Base-by-base conservation (phyloP, 2,113 vertebrate species). In the Rhinichthys klamathensis region DNA sequence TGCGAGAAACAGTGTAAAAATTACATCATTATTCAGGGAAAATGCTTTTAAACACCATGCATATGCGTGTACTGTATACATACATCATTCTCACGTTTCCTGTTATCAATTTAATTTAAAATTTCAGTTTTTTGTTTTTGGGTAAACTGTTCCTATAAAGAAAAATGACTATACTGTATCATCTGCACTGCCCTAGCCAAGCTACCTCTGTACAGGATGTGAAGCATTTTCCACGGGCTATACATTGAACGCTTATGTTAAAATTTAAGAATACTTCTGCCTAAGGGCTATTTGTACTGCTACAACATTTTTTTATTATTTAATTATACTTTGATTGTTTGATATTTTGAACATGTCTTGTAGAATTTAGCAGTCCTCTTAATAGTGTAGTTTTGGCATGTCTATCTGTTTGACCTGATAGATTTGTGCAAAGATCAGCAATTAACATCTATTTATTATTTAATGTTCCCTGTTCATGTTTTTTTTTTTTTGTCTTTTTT, bases 181-280 rank as follows among this genome's bases (percentile, higher is more conserved):
- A 80, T 76, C 83, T 79, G 84, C 77, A 89, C 85, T 89, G 85
- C 84, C 61, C 87, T 80, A n/a, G 82, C 46, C 74, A 86, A 82
- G 73, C 86, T 91, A 90, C 90, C 89, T 91, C 89, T 87, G 76
- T 49, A 87, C 65, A 67, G 67, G 58, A 88, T 58, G 56, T 85
- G 77, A 85, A 86, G 76, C 85, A 79, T 18, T 75, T 58, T 80
- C 67, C 73, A 32, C 49, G 32, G 76, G 74, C 32, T 70, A 58
- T 49, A 78, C 61, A 2, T 72, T 65, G 27, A 61, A 63, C 21
- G 27, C 13, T 46, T 60, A 16, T 27, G 30, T 56, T 87, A 35
- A 83, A 70, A 54, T 38, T 72, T 21, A 13, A 74, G 6, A 49
- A 76, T 70, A 60, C 23, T 79, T 79, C 32, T 79, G 25, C 77